phyloP scores from a whole-genome alignment of 2,797 vertebrate genomes.

The Lagodon rhomboides region DNA sequence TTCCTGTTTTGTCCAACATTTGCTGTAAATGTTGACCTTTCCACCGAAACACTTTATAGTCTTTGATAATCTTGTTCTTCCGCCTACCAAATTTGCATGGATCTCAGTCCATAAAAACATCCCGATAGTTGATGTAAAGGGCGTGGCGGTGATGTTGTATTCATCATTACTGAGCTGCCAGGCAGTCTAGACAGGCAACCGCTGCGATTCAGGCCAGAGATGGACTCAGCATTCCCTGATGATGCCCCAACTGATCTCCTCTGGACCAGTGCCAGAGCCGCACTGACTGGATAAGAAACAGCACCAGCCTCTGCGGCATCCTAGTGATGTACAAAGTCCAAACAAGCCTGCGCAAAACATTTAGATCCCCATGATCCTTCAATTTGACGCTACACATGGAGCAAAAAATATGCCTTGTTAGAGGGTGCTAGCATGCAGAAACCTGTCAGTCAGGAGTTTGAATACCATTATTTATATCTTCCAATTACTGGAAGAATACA shows the following conservation, averaged over 20 bases:
- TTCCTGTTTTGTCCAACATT: conserved; percentile 15
- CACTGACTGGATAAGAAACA: conserved; percentile 44
- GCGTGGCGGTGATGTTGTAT: conserved; percentile 44
- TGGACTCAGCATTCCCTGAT: conserved; percentile 66
- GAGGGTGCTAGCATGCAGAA: not conserved
- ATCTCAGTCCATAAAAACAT: not conserved
- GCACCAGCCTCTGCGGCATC: conserved; percentile 9
- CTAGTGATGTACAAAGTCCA: conserved; percentile 19
- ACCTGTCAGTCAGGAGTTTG: conserved; percentile 15
- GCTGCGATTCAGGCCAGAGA: conserved; percentile 61
- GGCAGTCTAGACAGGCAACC: conserved; percentile 70
- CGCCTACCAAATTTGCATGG: not conserved
- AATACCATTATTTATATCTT: not conserved
- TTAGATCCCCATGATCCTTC: not conserved
- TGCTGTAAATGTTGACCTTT: not conserved
- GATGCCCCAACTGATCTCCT: conserved; percentile 63
- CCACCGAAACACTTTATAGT: not conserved
- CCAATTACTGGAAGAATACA: conserved; percentile 1
- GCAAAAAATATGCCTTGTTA: not conserved
- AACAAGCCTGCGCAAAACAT: conserved; percentile 7
- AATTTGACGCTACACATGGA: not conserved
- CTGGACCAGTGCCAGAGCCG: conserved; percentile 64
- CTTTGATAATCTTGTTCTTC: not conserved
- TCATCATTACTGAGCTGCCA: conserved; percentile 57
- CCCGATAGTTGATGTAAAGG: conserved; percentile 32